Evolutionary conservation across 2,888 invertebrate genomes (phyloP), one percentile per base, ranked within the genome.

Genomic region (Noctua pronuba): DNA sequence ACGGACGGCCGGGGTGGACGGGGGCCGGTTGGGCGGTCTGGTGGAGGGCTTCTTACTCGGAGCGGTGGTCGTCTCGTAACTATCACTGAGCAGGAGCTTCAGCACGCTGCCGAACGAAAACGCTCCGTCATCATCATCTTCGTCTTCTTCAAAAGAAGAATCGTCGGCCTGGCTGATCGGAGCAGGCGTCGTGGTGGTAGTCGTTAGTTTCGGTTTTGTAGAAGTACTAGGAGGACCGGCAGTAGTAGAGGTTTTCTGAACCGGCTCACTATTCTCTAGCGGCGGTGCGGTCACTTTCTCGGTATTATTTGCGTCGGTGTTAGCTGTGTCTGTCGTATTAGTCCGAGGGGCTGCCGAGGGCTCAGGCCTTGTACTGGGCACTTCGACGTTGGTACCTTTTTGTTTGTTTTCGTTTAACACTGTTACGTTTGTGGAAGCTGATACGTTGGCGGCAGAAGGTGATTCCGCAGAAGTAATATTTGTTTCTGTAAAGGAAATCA

Each of bases 71-170:
- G 94, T 89, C 31, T 95, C 95, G 41, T 96, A 95, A 77, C 91
- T 94, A 49, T 97, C 97, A 76, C 97, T 97, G 46, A 98, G 95
- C 38, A 98, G 91, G n/a, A 97, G 93, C 89, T 98, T 97, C 28
- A 98, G 92, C 10, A 98, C 97, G 88, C 97, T 97, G 73, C 97
- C 97, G 41, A 98, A 96, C 0, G 97, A 97, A 89, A 97, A 97
- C 18, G 96, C 97, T 71, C 96, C 97, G 73, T 96, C 96, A 8
- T 95, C 96, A 18, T 96, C 95, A 16, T 95, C 95, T 35, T 95
- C 95, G 60, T 96, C 95, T 74, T 95, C 95, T 77, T 96, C 95
- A 58, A 92, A 87, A 21, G 93, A 91, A 67, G 89, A 90, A 65
- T 88, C 90, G 21, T 88, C 92, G 11, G 75, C 79, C 65, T 91